These are phyloP conservation scores for Amphilophus citrinellus DNA, from an alignment of 2,113 vertebrate genomes.

Conservation along the genomic window DNA sequence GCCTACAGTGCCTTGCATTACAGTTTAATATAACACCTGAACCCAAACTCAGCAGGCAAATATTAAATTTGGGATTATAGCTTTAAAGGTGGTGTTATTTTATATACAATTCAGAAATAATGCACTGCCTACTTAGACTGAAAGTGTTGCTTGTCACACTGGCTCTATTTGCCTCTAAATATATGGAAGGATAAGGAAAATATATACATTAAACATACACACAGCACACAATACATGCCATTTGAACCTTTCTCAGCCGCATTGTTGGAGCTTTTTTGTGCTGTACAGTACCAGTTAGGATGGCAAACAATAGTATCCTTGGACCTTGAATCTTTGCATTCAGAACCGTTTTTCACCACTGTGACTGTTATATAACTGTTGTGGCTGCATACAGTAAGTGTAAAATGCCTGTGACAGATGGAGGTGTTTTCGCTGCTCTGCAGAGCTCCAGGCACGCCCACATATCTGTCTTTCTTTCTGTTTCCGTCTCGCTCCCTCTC, in stretches of 20 bases:
- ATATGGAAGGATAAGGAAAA: neutral
- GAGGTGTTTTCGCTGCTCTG: conserved; percentile 71
- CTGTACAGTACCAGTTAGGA: neutral
- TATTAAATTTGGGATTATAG: conserved; percentile 23
- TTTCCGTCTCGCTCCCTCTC: conserved; percentile 57
- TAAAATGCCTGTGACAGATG: conserved; percentile 69
- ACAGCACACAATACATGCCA: neutral
- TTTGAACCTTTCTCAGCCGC: conserved; percentile 13
- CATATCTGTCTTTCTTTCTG: conserved; percentile 61
- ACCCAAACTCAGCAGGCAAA: conserved; percentile 1
- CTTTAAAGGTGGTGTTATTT: conserved; percentile 23
- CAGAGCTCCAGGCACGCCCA: conserved; percentile 64
- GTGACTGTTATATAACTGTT: conserved; percentile 56
- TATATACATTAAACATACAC: neutral
- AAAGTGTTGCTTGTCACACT: neutral
- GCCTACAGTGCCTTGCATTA: neutral
- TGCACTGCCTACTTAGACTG: neutral
- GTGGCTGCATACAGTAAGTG: conserved; percentile 47
- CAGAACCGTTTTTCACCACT: conserved; percentile 46
- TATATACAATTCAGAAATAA: neutral
- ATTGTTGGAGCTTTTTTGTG: neutral
- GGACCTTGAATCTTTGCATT: conserved; percentile 47
- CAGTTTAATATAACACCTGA: conserved; percentile 18
- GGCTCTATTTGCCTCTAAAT: neutral
- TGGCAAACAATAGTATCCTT: conserved; percentile 38